Conservation (phyloP, 53 echinoderm and acorn worm genomes). For the Mesocentrotus franciscanus region DNA sequence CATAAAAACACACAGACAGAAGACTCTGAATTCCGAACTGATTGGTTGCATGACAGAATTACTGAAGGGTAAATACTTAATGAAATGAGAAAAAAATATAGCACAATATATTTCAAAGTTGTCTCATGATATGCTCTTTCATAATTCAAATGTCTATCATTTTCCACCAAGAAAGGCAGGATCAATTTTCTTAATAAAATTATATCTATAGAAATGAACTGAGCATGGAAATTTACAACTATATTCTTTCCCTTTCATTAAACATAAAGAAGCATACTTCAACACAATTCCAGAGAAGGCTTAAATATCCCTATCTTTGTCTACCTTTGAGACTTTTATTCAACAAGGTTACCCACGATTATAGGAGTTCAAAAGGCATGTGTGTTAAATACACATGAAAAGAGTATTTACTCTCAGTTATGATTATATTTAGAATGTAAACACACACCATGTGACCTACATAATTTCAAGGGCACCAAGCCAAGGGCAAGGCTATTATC, state of each 20-base stretch:
- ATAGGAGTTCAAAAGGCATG: neutral
- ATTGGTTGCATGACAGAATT: neutral
- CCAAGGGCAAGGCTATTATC: neutral
- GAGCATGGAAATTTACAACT: no score
- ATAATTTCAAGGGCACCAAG: neutral
- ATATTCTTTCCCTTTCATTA: neutral
- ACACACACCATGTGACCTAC: conserved; percentile 16
- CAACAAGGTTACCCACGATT: neutral
- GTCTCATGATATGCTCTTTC: no score
- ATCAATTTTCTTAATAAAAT: no score
- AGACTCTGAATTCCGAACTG: neutral
- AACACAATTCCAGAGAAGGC: neutral
- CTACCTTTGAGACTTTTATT: neutral
- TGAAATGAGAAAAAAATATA: neutral
- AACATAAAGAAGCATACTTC: neutral
- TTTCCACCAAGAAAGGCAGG: no score
- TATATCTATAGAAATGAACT: no score
- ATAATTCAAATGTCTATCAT: no score
- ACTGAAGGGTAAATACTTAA: neutral
- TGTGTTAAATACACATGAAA: neutral
- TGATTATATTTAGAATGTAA: conserved; percentile 23
- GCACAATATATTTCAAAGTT: no score
- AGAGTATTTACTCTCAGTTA: neutral
- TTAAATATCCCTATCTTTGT: neutral
- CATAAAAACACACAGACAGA: neutral